phyloP scores from a whole-genome alignment of 2,113 vertebrate species.

The Tenebrosternarchus preto region DNA sequence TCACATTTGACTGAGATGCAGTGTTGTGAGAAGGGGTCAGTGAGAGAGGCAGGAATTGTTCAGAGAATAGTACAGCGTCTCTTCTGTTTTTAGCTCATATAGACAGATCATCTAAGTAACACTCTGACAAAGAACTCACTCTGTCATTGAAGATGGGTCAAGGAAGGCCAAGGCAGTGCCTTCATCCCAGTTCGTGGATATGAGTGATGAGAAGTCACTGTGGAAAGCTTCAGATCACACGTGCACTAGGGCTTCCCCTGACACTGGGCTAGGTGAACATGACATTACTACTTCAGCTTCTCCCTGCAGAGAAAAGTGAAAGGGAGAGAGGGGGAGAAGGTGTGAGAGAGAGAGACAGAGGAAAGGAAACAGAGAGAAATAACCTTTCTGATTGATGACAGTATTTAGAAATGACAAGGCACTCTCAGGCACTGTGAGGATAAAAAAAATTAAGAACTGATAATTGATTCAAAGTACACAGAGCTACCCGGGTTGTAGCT shows the following conservation, averaged over 20 bases:
- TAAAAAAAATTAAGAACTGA: conserved; percentile 52
- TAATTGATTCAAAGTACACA: conserved; percentile 42
- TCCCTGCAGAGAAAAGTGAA: conserved; percentile 38
- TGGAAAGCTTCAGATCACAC: conserved; percentile 20
- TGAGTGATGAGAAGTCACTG: conserved; percentile 46
- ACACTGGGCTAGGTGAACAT: conserved; percentile 27
- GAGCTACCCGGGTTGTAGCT: conserved; percentile 59
- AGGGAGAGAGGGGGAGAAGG: neutral
- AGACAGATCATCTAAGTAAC: neutral
- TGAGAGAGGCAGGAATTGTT: neutral
- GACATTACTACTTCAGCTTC: conserved; percentile 37
- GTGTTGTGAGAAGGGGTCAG: neutral
- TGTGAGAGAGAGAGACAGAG: conserved; percentile 12
- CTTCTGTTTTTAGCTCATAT: neutral
- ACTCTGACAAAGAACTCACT: conserved; percentile 13
- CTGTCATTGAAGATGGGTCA: conserved; percentile 12
- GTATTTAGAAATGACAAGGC: conserved; percentile 61
- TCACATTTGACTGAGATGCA: neutral
- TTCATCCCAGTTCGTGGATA: conserved; percentile 14
- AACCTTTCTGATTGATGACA: conserved; percentile 62
- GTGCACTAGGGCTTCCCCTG: conserved; percentile 3
- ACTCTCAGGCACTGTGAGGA: conserved; percentile 59
- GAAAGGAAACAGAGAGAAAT: conserved; percentile 3
- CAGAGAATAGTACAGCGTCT: neutral
- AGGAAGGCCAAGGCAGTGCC: neutral